Evolutionary conservation across 1,140 invertebrate species (phyloP), one percentile per base, ranked within the genome.

Genomic region (Dryas iulia): DNA sequence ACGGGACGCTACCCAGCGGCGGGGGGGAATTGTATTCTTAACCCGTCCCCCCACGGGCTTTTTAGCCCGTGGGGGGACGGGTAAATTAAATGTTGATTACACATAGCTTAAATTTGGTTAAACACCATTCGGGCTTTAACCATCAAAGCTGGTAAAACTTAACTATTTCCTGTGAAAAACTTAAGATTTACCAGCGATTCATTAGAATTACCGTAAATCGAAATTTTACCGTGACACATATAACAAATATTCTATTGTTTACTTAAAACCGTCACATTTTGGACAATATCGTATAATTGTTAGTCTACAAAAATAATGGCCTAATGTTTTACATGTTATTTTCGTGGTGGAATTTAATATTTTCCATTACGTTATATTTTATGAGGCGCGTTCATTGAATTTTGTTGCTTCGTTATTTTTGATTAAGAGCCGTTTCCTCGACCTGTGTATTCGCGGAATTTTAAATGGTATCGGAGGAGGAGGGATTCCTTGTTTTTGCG

Each of bases 361-460:
- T 68, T 86, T 81, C 78, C 79, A 83, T 84, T 83, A 80, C 76
- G 71, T 69, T 76, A 74, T 82, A 74, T 80, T 82, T 83, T 81
- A 81, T 79, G 79, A 71, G 77, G 58, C 73, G 59, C 77, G 72
- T 73, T 84, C 79, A 86, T 86, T 86, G 83, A 81, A 84, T 84
- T 81, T 82, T 77, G 74, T 75, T 73, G 67, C 62, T 72, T 71
- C 76, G 80, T 80, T 85, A 59, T 66, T 66, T 65, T 82, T 84
- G 71, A 82, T 82, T 82, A 84, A 81, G 82, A 73, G 71, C 8
- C 47, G 14, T 72, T 71, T 65, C 35, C 59, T 33, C 53, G 62
- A 61, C 66, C 63, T 58, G 63, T 59, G 60, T 73, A 65, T 72
- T 71, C 56, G 71, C 35, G 68, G 76, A 78, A 80, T 80, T 81